phyloP scores from a whole-genome alignment of 2,797 vertebrate species.

The Myotis daubentonii region DNA sequence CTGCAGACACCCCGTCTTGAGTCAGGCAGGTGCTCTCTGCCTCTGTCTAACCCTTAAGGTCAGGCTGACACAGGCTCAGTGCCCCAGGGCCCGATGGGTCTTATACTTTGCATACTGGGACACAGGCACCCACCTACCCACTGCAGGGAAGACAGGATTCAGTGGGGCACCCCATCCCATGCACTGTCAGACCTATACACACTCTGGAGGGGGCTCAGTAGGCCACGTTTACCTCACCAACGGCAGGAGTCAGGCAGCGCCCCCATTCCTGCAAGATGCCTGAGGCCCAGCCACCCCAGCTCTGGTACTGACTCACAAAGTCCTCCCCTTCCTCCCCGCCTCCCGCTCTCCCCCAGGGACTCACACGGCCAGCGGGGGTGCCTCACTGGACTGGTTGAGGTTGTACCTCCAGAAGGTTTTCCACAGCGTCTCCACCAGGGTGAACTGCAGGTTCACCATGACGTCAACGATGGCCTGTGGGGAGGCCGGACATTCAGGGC shows the following conservation, averaged over 20 bases:
- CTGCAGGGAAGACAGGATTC: not conserved
- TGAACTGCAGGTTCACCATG: slow-evolving; percentile 96
- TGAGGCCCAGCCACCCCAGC: not conserved
- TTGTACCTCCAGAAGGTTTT: slow-evolving; percentile 96
- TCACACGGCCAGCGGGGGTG: slow-evolving; percentile 89
- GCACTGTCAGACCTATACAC: not conserved
- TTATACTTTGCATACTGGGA: not conserved
- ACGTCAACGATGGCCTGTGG: slow-evolving; percentile 93
- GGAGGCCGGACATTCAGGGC: not conserved
- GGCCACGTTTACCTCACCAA: not conserved
- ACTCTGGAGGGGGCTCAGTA: not conserved
- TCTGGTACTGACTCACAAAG: not conserved
- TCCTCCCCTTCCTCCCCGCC: no score
- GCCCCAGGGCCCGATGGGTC: not conserved
- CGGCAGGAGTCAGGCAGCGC: not conserved
- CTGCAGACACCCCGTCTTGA: slow-evolving; percentile 74
- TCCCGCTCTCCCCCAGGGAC: slow-evolving; percentile 37
- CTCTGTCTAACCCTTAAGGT: not conserved
- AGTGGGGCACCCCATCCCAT: not conserved
- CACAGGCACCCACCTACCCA: no score
- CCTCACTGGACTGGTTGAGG: slow-evolving; percentile 89
- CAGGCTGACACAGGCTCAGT: not conserved
- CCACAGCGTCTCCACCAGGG: slow-evolving; percentile 95
- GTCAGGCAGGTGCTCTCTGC: not conserved
- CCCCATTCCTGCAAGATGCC: not conserved